Percentiles rank a stretch among this genome's conserved stretches.
Evolutionary conservation across 2,888 invertebrate species (phyloP).

Genomic region (Cantharis rustica): DNA sequence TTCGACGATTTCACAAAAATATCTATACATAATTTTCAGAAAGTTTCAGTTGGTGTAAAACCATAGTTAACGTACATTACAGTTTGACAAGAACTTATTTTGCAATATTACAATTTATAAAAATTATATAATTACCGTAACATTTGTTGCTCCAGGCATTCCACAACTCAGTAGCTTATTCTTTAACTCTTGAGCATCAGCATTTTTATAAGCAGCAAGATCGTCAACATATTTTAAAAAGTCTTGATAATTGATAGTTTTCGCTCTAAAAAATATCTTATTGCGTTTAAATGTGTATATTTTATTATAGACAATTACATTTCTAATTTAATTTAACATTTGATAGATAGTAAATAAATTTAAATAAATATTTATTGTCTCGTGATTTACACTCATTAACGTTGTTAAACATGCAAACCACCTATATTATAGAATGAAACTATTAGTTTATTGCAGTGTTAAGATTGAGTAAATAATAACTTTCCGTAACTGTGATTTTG

Average conservation of each 20-base stretch:
- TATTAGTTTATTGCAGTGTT: background rate
- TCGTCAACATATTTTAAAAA: too few species aligned
- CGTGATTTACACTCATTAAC: background rate
- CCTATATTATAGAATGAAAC: background rate
- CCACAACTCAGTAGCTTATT: constrained; percentile 79
- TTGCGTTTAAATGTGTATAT: too few species aligned
- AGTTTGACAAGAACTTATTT: too few species aligned
- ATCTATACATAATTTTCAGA: too few species aligned
- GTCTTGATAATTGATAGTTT: too few species aligned
- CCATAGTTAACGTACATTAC: too few species aligned
- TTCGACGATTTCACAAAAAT: too few species aligned
- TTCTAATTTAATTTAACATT: background rate
- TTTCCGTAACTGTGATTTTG: background rate
- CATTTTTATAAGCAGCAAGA: constrained; percentile 72
- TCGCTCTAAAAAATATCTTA: too few species aligned
- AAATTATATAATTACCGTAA: constrained; percentile 15
- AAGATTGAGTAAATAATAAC: background rate
- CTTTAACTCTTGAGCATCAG: constrained; percentile 75
- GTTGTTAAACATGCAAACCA: background rate
- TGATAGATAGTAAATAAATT: background rate
- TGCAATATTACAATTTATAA: background rate
- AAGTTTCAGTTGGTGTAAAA: too few species aligned
- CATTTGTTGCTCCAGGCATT: constrained; percentile 63
- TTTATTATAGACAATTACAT: background rate
- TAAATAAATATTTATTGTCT: background rate